These are phyloP conservation scores for Plectropomus leopardus DNA, from an alignment of 2,113 vertebrate species.

Conservation along the genomic window DNA sequence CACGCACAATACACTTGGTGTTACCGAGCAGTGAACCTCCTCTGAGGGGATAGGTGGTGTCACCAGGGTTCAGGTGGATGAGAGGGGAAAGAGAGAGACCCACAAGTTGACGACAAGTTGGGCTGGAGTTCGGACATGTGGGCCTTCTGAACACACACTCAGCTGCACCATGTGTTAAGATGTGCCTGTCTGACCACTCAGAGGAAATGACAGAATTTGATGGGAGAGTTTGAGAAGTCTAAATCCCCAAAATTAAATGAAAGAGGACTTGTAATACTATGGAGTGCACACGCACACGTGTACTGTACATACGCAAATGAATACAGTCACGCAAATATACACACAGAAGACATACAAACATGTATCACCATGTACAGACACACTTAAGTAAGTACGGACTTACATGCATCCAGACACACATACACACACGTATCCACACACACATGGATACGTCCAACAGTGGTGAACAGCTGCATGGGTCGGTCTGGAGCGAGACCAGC, in stretches of 20 bases:
- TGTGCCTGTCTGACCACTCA: constrained; percentile 6
- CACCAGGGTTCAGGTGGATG: constrained; percentile 59
- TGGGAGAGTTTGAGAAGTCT: constrained; percentile 11
- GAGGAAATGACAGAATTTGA: constrained; percentile 21
- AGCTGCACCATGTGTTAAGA: background rate
- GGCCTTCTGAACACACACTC: background rate
- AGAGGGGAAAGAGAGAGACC: constrained; percentile 22
- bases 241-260: constrained; percentile 17
- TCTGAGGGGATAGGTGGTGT: constrained; percentile 39
- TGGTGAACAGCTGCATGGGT: constrained; percentile 86
- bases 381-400: constrained; percentile 1
- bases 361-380: background rate
- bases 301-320: background rate
- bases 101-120: background rate
- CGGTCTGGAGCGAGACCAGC: constrained; percentile 82
- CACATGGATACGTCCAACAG: constrained; percentile 79
- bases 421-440: constrained; percentile 34
- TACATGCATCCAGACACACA: constrained; percentile 32
- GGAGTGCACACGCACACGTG: background rate
- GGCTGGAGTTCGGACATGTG: background rate
- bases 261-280: constrained; percentile 14
- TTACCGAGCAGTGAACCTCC: constrained; percentile 58
- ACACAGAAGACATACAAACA: background rate
- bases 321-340: too few relatives aligned
- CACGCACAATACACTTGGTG: constrained; percentile 64